phyloP scores from a whole-genome alignment of 2,888 invertebrate genomes.

The Doris montereyensis region DNA sequence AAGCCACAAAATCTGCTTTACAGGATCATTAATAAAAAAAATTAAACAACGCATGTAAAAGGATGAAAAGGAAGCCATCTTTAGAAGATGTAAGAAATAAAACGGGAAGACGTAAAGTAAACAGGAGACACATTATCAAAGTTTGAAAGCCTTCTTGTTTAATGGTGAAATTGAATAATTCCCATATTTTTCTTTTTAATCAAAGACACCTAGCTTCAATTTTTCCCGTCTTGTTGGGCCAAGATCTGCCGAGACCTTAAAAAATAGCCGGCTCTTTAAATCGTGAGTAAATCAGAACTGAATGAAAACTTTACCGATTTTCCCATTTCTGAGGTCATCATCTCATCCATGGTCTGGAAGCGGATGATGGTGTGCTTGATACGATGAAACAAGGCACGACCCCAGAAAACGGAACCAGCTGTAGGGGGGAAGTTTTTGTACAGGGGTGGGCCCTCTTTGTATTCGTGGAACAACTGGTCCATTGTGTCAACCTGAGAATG shows the following conservation, averaged over 20 bases:
- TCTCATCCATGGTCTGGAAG: conserved; percentile 84
- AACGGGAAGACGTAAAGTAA: too few relatives aligned
- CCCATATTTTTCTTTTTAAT: background rate
- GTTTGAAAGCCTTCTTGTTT: too few relatives aligned
- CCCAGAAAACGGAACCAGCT: conserved; percentile 91
- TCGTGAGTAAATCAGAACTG: background rate
- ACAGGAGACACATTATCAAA: too few relatives aligned
- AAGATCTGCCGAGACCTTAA: background rate
- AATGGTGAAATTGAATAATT: too few relatives aligned
- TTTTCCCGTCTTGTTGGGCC: background rate
- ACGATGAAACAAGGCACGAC: conserved; percentile 83
- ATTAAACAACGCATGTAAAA: too few relatives aligned
- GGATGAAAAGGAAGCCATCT: too few relatives aligned
- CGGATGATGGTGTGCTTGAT: conserved; percentile 86
- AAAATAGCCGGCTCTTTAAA: background rate
- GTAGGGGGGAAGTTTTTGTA: conserved; percentile 84
- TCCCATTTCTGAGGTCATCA: conserved; percentile 82
- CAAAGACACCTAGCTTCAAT: background rate
- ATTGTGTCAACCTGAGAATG: conserved; percentile 80
- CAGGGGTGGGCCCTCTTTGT: conserved; percentile 78
- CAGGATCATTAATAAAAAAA: too few relatives aligned
- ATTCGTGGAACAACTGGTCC: conserved; percentile 68
- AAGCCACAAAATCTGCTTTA: too few relatives aligned
- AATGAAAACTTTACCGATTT: conserved; percentile 78
- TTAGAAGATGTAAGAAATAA: too few relatives aligned